Evolutionary conservation across 2,888 invertebrate genomes (phyloP).

Genomic region (Junonia oenone): DNA sequence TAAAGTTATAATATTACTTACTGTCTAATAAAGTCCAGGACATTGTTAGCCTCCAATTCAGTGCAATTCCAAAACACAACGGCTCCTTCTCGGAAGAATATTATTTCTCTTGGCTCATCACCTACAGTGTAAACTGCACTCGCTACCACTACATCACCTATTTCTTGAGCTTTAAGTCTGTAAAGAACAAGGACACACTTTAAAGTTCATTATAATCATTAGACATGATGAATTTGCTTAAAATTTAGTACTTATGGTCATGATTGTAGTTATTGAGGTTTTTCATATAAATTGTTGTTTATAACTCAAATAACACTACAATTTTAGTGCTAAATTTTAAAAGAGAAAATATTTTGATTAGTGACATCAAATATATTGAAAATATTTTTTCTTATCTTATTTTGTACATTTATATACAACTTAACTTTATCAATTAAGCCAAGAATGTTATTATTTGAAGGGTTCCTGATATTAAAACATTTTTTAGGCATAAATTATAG

Average conservation of each 20-base stretch:
- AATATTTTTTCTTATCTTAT: no score
- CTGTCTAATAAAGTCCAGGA: slow-evolving; percentile 85
- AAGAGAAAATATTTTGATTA: no score
- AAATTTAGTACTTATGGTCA: no score
- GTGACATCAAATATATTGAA: no score
- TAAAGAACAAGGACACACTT: slow-evolving; percentile 15
- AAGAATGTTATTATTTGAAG: not conserved
- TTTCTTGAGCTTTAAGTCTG: slow-evolving; percentile 70
- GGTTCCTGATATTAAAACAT: not conserved
- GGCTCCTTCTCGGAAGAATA: slow-evolving; percentile 94
- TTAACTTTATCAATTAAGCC: not conserved
- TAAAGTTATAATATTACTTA: slow-evolving; percentile 37
- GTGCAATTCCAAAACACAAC: slow-evolving; percentile 95
- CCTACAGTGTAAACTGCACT: slow-evolving; percentile 91
- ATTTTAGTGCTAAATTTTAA: no score
- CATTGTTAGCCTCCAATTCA: slow-evolving; percentile 87
- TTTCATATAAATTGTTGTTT: no score
- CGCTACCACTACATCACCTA: slow-evolving; percentile 89
- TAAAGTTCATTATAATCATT: no score
- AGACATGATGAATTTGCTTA: no score
- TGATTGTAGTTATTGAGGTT: no score
- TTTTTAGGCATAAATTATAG: not conserved
- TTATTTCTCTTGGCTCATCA: slow-evolving; percentile 89
- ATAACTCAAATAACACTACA: no score
- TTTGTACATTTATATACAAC: not conserved